Percentiles rank a stretch among this genome's conserved stretches.
Evolutionary conservation across 2,113 vertebrate species (phyloP).

Genomic region (Campylomormyrus tamandua): DNA sequence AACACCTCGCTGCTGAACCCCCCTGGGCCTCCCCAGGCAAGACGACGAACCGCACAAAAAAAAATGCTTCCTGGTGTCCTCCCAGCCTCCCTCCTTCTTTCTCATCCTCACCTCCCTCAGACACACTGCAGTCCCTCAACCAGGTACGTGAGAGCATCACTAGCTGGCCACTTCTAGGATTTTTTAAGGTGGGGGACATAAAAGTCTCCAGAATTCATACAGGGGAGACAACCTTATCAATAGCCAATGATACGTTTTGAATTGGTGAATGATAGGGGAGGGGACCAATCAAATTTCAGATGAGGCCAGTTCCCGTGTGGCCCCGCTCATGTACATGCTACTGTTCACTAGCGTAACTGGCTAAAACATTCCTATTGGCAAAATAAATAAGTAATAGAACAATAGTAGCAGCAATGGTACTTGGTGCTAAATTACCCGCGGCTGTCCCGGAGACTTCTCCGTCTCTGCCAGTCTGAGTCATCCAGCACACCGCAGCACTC

Average conservation of each 20-base stretch:
- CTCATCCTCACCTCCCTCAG: conserved; percentile 35
- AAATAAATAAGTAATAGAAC: conserved; percentile 1
- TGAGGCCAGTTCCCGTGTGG: neutral
- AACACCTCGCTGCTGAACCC: conserved; percentile 70
- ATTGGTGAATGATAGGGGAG: neutral
- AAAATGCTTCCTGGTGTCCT: conserved; percentile 50
- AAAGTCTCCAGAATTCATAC: neutral
- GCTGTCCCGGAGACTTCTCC: neutral
- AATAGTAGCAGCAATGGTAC: conserved; percentile 1
- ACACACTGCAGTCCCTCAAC: neutral
- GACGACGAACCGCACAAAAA: conserved; percentile 52
- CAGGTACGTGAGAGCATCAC: neutral
- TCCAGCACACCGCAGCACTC: neutral
- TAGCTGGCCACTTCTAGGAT: neutral
- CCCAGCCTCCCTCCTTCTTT: conserved; percentile 8
- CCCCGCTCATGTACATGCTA: neutral
- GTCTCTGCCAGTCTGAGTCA: neutral
- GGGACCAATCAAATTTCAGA: neutral
- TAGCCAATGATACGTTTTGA: neutral
- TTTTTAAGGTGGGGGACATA: neutral
- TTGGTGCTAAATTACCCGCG: neutral
- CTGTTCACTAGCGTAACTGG: neutral
- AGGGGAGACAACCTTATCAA: neutral
- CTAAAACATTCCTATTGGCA: neutral
- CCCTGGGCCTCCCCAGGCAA: conserved; percentile 55